A percentile compares a stretch with the other conserved stretches of the same genome.
phyloP scores from a whole-genome alignment of 2,888 invertebrate genomes.

The Ellobium chinense region DNA sequence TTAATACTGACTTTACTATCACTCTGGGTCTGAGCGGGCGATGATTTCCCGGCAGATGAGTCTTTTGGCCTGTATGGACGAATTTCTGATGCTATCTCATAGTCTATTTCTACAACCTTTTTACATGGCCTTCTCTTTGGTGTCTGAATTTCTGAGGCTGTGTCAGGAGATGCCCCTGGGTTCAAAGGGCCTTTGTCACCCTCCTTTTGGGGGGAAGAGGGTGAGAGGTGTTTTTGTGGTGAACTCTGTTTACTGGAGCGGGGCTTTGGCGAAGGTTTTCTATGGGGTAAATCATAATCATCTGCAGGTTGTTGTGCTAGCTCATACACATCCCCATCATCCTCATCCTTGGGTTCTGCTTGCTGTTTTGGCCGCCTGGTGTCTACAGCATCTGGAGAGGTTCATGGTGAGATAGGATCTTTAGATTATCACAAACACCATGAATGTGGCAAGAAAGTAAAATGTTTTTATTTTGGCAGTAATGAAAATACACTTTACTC shows the following conservation, averaged over 20 bases:
- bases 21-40: background rate
- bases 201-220: background rate
- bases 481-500: no score
- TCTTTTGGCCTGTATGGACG: background rate
- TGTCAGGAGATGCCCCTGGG: background rate
- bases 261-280: constrained; percentile 43
- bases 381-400: constrained; percentile 34
- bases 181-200: background rate
- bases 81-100: constrained; percentile 40
- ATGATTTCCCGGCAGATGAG: background rate
- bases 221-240: background rate
- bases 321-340: constrained; percentile 28
- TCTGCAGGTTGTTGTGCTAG: constrained; percentile 35
- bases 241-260: constrained; percentile 6
- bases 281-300: background rate
- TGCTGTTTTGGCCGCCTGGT: constrained; percentile 2
- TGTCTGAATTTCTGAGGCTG: background rate
- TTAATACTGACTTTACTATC: constrained; percentile 5
- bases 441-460: no score
- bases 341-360: background rate
- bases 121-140: constrained; percentile 24
- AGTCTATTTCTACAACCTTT: constrained; percentile 45
- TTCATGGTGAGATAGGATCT: no score
- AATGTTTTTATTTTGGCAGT: no score
- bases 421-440: no score